These are phyloP conservation scores for Pterois miles DNA, from an alignment of 2,797 vertebrate species.

Conservation along the genomic window DNA sequence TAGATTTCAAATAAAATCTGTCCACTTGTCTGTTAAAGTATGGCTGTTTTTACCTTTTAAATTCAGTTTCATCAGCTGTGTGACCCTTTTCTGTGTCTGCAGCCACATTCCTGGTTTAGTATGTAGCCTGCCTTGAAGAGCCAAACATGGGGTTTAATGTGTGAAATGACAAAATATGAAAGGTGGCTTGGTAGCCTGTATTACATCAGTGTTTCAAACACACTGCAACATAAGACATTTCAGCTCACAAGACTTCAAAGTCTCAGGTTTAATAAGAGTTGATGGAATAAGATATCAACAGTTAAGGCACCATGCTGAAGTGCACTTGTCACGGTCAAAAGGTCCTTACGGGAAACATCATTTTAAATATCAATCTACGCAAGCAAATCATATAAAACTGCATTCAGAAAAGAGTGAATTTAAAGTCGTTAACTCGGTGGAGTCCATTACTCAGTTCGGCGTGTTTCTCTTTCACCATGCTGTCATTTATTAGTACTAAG, in stretches of 20 bases:
- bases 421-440: background rate
- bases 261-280: background rate
- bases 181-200: background rate
- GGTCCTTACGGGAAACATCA: background rate
- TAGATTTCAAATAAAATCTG: background rate
- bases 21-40: background rate
- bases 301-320: background rate
- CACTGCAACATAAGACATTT: background rate
- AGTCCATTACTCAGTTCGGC: background rate
- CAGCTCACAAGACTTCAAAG: background rate
- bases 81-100: background rate
- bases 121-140: constrained; percentile 1
- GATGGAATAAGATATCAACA: background rate
- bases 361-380: background rate
- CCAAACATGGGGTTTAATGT: background rate
- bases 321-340: background rate
- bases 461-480: background rate
- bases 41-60: background rate
- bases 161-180: background rate
- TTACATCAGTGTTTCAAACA: background rate
- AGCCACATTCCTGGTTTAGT: constrained; percentile 34
- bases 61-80: background rate
- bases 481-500: background rate
- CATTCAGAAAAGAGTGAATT: background rate
- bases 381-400: background rate